Percentiles rank a stretch among this genome's conserved stretches.
Conservation (phyloP, 2,113 vertebrate genomes). For the Columba janthina region DNA sequence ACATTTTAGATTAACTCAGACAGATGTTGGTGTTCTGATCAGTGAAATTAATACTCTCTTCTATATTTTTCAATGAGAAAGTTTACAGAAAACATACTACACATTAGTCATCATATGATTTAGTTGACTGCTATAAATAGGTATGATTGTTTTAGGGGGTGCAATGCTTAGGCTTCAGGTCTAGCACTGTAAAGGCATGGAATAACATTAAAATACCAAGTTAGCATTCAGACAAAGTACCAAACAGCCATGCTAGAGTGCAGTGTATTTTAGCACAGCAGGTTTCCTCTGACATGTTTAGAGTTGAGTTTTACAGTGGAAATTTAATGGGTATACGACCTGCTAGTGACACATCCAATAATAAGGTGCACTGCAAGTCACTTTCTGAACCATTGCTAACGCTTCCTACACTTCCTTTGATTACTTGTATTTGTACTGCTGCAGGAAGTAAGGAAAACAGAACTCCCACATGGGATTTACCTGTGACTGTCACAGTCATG, state of each 20-base stretch:
- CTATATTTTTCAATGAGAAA: not conserved
- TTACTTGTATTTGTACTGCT: not conserved
- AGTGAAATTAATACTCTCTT: not conserved
- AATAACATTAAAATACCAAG: not conserved
- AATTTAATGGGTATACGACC: not conserved
- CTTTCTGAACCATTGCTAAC: not conserved
- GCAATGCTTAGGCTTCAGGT: not conserved
- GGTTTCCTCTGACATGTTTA: not conserved
- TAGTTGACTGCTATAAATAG: not conserved
- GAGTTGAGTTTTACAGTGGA: not conserved
- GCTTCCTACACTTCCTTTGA: not conserved
- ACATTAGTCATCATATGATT: not conserved
- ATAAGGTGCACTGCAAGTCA: not conserved
- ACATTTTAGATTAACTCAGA: not conserved
- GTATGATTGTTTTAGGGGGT: not conserved
- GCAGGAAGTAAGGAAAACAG: not conserved
- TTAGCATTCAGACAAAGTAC: not conserved
- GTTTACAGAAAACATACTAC: not conserved
- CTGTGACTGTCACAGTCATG: not conserved
- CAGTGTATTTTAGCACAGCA: not conserved
- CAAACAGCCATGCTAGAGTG: not conserved
- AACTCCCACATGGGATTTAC: conserved; percentile 19
- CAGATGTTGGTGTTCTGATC: not conserved
- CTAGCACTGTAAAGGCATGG: not conserved
- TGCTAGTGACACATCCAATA: not conserved